Evolutionary conservation across 2,113 vertebrate species (phyloP).

Genomic region (Vireo altiloquus): DNA sequence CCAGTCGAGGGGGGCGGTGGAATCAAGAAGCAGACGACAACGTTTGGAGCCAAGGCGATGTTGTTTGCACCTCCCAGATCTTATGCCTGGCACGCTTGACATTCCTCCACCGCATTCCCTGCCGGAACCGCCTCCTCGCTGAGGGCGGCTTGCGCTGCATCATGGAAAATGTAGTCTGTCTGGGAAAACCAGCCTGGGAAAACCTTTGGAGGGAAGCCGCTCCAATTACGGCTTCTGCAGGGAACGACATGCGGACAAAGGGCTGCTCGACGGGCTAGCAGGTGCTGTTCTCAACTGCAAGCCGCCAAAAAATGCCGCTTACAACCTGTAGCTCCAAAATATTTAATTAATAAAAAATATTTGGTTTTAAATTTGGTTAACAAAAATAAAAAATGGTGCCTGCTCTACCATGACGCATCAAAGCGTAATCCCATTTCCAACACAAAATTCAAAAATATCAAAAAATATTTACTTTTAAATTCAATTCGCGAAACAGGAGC

Average conservation of each 20-base stretch:
- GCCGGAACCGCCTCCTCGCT: fast-evolving
- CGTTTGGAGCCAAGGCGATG: neutral
- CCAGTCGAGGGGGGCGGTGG: neutral
- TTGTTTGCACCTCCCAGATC: fast-evolving
- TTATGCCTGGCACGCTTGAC: fast-evolving
- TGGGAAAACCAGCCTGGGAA: neutral
- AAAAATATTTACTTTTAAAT: too few species aligned
- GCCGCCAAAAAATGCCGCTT: neutral
- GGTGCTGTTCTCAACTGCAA: fast-evolving
- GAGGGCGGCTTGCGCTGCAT: neutral
- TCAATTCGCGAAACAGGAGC: fast-evolving
- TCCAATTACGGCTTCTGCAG: neutral
- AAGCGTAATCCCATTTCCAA: too few species aligned
- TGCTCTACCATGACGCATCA: fast-evolving
- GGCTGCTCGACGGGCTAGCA: fast-evolving
- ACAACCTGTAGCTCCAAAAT: neutral
- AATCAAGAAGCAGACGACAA: neutral
- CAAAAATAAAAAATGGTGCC: neutral
- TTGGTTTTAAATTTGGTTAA: neutral
- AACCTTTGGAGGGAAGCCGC: neutral
- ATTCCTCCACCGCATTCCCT: neutral
- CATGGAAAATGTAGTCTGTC: neutral
- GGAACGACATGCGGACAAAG: fast-evolving
- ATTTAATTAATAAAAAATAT: fast-evolving
- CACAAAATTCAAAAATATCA: neutral